A percentile compares a stretch with the other conserved stretches of the same genome.
These are phyloP conservation scores for Argyrosomus japonicus DNA, from an alignment of 2,113 vertebrate genomes.

Conservation along the genomic window DNA sequence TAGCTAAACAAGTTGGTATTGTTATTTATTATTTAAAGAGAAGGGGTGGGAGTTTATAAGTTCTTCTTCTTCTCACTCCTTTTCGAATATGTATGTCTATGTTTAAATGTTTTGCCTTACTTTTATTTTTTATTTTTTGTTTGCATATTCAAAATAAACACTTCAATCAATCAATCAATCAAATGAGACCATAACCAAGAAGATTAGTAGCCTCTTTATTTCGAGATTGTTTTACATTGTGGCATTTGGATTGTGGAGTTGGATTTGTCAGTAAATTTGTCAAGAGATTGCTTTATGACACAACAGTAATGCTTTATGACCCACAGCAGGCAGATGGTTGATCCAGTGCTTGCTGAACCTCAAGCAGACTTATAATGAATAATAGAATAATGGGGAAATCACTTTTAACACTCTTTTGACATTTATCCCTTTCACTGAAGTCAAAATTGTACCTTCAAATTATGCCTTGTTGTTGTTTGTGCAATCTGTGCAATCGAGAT, in stretches of 20 bases:
- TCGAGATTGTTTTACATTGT: not conserved
- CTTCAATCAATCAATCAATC: not conserved
- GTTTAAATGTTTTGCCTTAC: too few relatives aligned
- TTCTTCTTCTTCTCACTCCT: too few relatives aligned
- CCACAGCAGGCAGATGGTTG: not conserved
- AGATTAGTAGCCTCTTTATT: not conserved
- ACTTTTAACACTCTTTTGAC: not conserved
- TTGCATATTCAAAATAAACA: too few relatives aligned
- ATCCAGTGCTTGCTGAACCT: not conserved
- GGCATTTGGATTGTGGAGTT: too few relatives aligned
- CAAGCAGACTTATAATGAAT: not conserved
- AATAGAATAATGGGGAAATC: not conserved
- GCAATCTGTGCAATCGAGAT: not conserved
- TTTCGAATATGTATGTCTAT: too few relatives aligned
- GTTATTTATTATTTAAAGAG: too few relatives aligned
- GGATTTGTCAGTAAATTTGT: not conserved
- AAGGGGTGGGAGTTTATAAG: too few relatives aligned
- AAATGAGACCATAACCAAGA: not conserved
- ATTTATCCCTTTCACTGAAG: not conserved
- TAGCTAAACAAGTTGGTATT: too few relatives aligned
- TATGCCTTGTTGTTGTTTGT: not conserved
- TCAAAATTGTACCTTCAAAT: not conserved
- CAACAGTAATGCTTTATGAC: not conserved
- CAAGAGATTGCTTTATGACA: not conserved
- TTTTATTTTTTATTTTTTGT: too few relatives aligned